These are phyloP conservation scores for Orchesellides sinensis DNA, from an alignment of 2,888 invertebrate species.

Conservation along the genomic window DNA sequence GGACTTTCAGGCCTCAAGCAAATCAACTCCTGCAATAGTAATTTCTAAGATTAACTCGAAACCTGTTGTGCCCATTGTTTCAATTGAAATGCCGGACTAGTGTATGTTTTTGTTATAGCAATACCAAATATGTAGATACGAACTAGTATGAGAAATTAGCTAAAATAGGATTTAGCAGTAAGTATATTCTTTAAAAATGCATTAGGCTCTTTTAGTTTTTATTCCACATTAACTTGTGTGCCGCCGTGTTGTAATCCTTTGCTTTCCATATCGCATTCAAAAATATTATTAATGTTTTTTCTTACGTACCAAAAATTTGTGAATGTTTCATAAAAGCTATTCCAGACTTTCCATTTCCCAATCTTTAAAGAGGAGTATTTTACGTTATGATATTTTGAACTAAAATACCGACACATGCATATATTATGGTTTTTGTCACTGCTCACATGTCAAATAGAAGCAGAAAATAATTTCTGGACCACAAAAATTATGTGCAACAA, in stretches of 20 bases:
- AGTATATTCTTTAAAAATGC: background rate
- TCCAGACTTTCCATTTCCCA: too few relatives aligned
- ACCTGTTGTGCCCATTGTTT: conserved; percentile 91
- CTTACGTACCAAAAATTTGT: too few relatives aligned
- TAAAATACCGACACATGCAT: background rate
- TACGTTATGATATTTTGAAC: background rate
- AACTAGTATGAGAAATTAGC: background rate
- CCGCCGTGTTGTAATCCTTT: background rate
- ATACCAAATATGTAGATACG: background rate
- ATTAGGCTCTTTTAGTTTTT: too few relatives aligned
- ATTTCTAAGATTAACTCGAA: conserved; percentile 89
- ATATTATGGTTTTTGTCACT: too few relatives aligned
- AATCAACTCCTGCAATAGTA: conserved; percentile 77
- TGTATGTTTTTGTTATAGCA: background rate
- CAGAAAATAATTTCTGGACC: too few relatives aligned
- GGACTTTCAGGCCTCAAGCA: conserved; percentile 80
- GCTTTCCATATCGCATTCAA: background rate
- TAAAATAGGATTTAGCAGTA: background rate
- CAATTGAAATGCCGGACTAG: conserved; percentile 95
- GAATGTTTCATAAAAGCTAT: too few relatives aligned
- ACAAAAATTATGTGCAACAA: too few relatives aligned
- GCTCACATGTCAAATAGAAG: too few relatives aligned
- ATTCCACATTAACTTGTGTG: background rate
- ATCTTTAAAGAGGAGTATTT: background rate
- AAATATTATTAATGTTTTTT: too few relatives aligned